Evolutionary conservation across 2,888 invertebrate species (phyloP).

Genomic region (Eristalinus aeneus): DNA sequence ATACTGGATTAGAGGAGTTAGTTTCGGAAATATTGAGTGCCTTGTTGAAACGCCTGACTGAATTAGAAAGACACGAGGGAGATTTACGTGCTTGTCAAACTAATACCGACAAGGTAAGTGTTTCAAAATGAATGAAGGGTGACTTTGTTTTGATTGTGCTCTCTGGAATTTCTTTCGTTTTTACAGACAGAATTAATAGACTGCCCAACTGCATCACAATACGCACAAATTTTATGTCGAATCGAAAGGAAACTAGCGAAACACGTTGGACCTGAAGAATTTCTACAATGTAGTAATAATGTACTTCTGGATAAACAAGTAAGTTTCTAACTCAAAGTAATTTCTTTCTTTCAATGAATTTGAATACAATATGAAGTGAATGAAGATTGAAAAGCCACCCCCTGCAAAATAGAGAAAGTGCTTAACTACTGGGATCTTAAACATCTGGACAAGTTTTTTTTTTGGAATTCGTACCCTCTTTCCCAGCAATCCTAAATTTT

Average conservation of each 20-base stretch:
- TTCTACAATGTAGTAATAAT: constrained; percentile 80
- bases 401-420: too few relatives aligned
- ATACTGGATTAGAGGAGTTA: constrained; percentile 79
- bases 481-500: too few relatives aligned
- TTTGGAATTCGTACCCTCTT: too few relatives aligned
- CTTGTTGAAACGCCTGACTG: constrained; percentile 81
- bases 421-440: too few relatives aligned
- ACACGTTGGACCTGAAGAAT: constrained; percentile 80
- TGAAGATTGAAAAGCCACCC: too few relatives aligned
- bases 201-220: constrained; percentile 79
- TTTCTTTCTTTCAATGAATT: too few relatives aligned
- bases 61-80: constrained; percentile 80
- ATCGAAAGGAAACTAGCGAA: constrained; percentile 80
- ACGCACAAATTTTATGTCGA: constrained; percentile 80
- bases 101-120: constrained; percentile 77
- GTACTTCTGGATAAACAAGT: constrained; percentile 80
- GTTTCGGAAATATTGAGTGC: constrained; percentile 81
- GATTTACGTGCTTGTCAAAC: constrained; percentile 80
- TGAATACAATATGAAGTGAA: too few relatives aligned
- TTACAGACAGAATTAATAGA: constrained; percentile 74
- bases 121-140: constrained; percentile 35
- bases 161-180: constrained; percentile 12
- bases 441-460: too few relatives aligned
- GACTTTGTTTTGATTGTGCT: constrained; percentile 15
- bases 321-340: too few relatives aligned